Evolutionary conservation across 2,113 vertebrate species (phyloP), one percentile per base, ranked within the genome.

Genomic region (Anguilla japonica): DNA sequence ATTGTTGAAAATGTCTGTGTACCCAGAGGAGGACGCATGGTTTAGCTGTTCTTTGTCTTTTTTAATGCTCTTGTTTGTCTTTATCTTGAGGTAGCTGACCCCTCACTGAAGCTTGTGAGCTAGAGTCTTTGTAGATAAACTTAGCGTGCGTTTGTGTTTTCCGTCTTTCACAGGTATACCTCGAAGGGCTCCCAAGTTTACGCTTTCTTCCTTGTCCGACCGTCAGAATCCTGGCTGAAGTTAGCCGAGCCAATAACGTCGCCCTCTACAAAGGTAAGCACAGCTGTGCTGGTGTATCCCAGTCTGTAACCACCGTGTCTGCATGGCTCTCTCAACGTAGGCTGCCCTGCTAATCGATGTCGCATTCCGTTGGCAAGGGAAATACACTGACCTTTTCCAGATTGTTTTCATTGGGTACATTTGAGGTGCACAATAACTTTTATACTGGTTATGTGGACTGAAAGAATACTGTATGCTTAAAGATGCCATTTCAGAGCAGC

Each of bases 121-220:
- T 46, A 6, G 4, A 46, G 43, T 6, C 43, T 46, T 46, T 63
- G 15, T 9, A 60, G 56, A 60, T 16, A 15, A 60, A 16, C 3
- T 60, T 9, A 15, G 60, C 26, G n/a, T 63, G 26, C 20, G 7
- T 34, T 13, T 8, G 34, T 63, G 34, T 86, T 82, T 75, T 83
- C 22, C 67, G 43, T 56, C 4, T 43, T 41, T 83, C 83, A 15
- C 78, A 98, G 97, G 96, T 97, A 96, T 91, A 97, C 96, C 1
- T 93, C 94, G 39, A 96, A 94, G 88, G 94, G 81, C 18, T 71
- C 89, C 0, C 53, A 22, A 3, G 94, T 97, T 75, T 97, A 97
- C 82, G 96, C 94, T 41, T 94, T 95, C 90, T 96, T 97, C 60
- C 87, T 95, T 79, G 34, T 80, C 13, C 96, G 96, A 94, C 97